Base-by-base conservation (phyloP, 30 jellyfish, hydroid and myxozoan species). In the Aurelia coerulea region DNA sequence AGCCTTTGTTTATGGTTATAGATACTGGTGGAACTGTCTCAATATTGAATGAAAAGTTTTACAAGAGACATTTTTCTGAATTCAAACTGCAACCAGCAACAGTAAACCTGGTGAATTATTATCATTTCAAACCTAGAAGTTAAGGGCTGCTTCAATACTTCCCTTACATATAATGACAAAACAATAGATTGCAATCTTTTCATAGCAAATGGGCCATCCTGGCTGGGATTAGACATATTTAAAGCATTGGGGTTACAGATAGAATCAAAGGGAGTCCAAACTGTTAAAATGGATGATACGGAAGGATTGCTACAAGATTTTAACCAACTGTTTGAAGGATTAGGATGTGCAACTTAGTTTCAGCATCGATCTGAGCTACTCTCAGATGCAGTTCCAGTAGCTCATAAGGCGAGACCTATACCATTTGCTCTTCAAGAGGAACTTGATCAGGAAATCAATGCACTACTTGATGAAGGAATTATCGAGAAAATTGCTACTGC, bases 371-470 rank as follows among this genome's bases (percentile, higher is more conserved):
- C 80, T 68, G 80, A 18, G 80, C 58, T 68, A 35, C 80, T 68
- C 80, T 41, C 80, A 17, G 80, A 68, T 68, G 80, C 80, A 68
- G 80, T 68, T 68, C 80, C 80, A 17, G 80, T 68, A 34, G 34
- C 80, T 68, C 80, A 68, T 35, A 68, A 68, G 58, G 80, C 80
- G 34, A 68, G 80, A 18, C 80, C 80, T 10, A 58, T 68, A 34
- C 80, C 80, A 23, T 68, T 68, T 68, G 80, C 80, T 68, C 80
- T 68, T 68, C 80, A 68, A 68, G 80, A 68, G 80, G 29, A 23
- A 23, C 29, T 23, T 23, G 29, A 23, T 23, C 29, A 23, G 29
- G 80, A 68, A 68, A 54, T 68, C 34, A 18, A 68, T 41, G 80
- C 80, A 68, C 58, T 68, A 68, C 54, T 68, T 68, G 58, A 68